These are phyloP conservation scores for Eudiplozoon nipponicum DNA, from an alignment of 2,888 invertebrate genomes.

Conservation along the genomic window DNA sequence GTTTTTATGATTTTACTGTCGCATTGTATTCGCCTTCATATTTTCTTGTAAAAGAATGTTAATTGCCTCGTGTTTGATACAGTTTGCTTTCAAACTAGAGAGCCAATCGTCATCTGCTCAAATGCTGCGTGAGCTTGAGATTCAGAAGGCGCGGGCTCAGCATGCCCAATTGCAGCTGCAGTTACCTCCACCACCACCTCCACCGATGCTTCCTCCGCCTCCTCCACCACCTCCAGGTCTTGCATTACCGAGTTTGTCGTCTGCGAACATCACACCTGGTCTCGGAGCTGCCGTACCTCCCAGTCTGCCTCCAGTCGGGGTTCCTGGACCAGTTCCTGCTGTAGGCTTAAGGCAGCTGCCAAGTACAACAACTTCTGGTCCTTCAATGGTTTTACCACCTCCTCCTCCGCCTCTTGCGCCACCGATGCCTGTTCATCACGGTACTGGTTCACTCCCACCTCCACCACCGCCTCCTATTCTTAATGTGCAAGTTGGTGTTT, in stretches of 20 bases:
- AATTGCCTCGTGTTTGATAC: neutral
- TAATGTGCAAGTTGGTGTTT: no score
- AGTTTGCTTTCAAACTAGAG: constrained; percentile 8
- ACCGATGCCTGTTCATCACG: constrained; percentile 3
- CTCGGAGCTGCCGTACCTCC: no score
- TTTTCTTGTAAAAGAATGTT: no score
- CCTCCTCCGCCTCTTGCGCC: constrained; percentile 15
- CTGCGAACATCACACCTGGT: constrained; percentile 7
- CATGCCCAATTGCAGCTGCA: constrained; percentile 8
- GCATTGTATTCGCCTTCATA: no score
- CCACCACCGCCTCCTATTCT: neutral
- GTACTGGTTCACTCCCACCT: neutral
- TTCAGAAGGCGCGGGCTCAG: constrained; percentile 6
- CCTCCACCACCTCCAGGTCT: constrained; percentile 18
- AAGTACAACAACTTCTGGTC: constrained; percentile 12
- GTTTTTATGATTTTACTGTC: no score
- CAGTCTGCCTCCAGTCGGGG: no score
- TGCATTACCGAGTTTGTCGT: constrained; percentile 7
- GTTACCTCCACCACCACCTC: constrained; percentile 25
- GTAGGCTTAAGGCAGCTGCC: no score
- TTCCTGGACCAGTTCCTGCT: no score
- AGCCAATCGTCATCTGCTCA: neutral
- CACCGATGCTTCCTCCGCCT: constrained; percentile 30
- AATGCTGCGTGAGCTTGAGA: constrained; percentile 7
- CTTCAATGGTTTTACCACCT: constrained; percentile 13